Base-by-base conservation (phyloP, 2,113 vertebrate genomes). In the Pao palembangensis region DNA sequence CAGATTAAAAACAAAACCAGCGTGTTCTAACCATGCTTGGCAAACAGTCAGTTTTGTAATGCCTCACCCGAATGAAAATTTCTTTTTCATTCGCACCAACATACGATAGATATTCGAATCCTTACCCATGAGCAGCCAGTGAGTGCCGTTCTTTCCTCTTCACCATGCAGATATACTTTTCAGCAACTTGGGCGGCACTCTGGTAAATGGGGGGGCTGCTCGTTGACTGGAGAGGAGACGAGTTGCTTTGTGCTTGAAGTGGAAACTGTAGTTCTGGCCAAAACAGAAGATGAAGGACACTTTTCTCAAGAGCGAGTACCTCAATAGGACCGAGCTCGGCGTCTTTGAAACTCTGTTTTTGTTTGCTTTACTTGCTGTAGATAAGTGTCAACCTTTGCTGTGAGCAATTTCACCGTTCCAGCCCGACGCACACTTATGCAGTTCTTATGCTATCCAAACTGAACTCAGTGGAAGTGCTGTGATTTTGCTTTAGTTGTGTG, bases 251-350 rank as follows among this genome's bases (percentile, higher is more conserved):
- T 67, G 58, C 80, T 83, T 87, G 67, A 76, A 85, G 68, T 74
- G 61, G 54, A 70, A 64, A 54, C 67, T 69, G 50, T 63, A 54
- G 60, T 71, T 49, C 47, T 70, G 42, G 76, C 85, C 66, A 77
- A 83, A 87, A 76, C 59, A 55, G 54, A 57, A 70, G 63, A 47
- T 71, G 58, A 84, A 87, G 77, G 65, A 72, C 75, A 65, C 71
- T 72, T 59, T 64, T 82, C 52, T 76, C 59, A 46, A 42, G 42
- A 60, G 58, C 17, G 51, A 46, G 57, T 59, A 61, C 75, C 58
- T 69, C 51, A 60, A 73, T 52, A 19, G 13, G 43, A 64, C 67
- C 62, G 50, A 71, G 62, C 65, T 34, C 42, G 19, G 55, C 58
- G 42, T 59, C 61, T 51, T 21, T 20, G 54, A 63, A 75, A 58